These are phyloP conservation scores for Drosophila navojoa DNA, from an alignment of 1,140 invertebrate species.

Conservation along the genomic window DNA sequence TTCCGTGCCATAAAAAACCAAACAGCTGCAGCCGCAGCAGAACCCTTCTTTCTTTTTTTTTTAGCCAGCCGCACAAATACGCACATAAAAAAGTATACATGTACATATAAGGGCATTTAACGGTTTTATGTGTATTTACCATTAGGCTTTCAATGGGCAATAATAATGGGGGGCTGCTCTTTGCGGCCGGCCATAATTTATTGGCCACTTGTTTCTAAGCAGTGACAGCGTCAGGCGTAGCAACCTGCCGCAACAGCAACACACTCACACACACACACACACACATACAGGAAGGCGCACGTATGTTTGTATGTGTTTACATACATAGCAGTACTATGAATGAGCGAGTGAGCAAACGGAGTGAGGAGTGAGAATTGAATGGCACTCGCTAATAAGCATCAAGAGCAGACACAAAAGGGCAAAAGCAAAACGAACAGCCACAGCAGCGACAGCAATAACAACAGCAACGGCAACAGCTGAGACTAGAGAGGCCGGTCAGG, in stretches of 20 bases:
- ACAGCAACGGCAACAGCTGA: conserved; percentile 39
- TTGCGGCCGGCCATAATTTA: conserved; percentile 73
- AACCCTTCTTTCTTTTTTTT: conserved; percentile 36
- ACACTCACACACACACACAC: conserved; percentile 3
- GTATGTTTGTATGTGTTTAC: neutral
- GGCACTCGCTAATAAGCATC: conserved; percentile 79
- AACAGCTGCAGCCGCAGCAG: conserved; percentile 16
- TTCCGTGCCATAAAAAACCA: conserved; percentile 59
- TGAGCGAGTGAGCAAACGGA: conserved; percentile 25
- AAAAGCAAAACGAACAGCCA: conserved; percentile 52
- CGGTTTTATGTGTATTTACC: conserved; percentile 77
- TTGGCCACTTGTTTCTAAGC: conserved; percentile 80
- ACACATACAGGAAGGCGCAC: neutral
- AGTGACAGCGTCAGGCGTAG: conserved; percentile 50
- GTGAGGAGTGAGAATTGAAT: conserved; percentile 58
- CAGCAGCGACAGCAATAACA: conserved; percentile 17
- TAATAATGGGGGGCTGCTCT: conserved; percentile 64
- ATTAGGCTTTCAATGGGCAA: conserved; percentile 73
- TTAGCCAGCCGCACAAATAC: conserved; percentile 7
- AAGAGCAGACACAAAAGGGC: conserved; percentile 80
- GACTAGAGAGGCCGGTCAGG: conserved; percentile 65
- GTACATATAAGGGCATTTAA: conserved; percentile 52
- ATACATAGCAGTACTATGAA: conserved; percentile 35
- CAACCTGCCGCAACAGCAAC: conserved; percentile 44
- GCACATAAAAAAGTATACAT: conserved; percentile 28